Evolutionary conservation across 2,113 vertebrate genomes (phyloP).

Genomic region (Turdus rufiventris): DNA sequence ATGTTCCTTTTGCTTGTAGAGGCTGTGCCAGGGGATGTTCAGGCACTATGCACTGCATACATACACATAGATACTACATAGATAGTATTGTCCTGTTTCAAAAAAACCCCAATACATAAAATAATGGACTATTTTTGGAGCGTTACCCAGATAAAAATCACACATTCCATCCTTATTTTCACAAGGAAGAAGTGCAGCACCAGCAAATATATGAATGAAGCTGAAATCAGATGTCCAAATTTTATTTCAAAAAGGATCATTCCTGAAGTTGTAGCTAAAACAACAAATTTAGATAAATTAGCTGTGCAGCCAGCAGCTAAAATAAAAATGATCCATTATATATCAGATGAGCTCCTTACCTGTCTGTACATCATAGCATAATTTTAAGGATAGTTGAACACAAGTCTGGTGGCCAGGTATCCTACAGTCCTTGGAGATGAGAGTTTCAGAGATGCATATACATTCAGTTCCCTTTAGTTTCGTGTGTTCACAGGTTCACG

Average conservation of each 20-base stretch:
- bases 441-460: not conserved
- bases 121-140: not conserved
- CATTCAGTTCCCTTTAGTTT: not conserved
- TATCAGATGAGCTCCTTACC: not conserved
- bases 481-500: not conserved
- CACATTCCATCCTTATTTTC: not conserved
- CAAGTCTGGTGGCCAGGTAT: not conserved
- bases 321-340: rapidly evolving
- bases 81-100: not conserved
- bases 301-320: not conserved
- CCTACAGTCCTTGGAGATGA: not conserved
- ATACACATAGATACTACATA: too few species aligned
- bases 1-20: not conserved
- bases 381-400: not conserved
- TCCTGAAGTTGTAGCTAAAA: not conserved
- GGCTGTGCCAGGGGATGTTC: not conserved
- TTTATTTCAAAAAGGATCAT: not conserved
- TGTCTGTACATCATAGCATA: not conserved
- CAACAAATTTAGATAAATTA: not conserved
- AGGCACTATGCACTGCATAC: not conserved
- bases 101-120: not conserved
- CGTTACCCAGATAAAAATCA: not conserved
- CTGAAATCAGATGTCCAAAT: not conserved
- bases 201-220: not conserved
- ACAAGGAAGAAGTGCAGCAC: not conserved